Evolutionary conservation across 2,888 invertebrate genomes (phyloP).

Genomic region (Noctua comes): DNA sequence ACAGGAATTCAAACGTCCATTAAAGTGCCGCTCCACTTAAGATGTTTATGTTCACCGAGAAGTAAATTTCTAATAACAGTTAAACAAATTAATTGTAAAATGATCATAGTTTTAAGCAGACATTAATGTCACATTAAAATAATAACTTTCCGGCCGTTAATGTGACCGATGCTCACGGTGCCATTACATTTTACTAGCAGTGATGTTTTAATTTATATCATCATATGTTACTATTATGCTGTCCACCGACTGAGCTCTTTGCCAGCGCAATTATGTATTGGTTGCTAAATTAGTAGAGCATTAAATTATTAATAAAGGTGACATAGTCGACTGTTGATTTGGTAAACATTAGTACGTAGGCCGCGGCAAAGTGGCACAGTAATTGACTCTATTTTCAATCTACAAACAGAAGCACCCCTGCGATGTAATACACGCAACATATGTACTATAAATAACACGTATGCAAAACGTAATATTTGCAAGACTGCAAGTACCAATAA

Average conservation of each 20-base stretch:
- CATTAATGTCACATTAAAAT: slow-evolving; percentile 48
- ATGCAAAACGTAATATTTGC: slow-evolving; percentile 54
- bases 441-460: slow-evolving; percentile 28
- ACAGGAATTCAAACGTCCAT: slow-evolving; percentile 12
- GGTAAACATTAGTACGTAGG: slow-evolving; percentile 53
- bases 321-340: slow-evolving; percentile 59
- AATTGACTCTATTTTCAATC: slow-evolving; percentile 58
- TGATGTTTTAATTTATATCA: slow-evolving; percentile 67
- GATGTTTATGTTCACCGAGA: slow-evolving; percentile 12
- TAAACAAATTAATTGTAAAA: slow-evolving; percentile 36
- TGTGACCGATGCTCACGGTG: slow-evolving; percentile 49
- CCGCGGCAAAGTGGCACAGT: slow-evolving; percentile 47
- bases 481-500: slow-evolving; percentile 65
- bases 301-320: slow-evolving; percentile 65
- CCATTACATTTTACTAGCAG: slow-evolving; percentile 53
- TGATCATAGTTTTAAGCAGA: slow-evolving; percentile 39
- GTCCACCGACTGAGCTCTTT: slow-evolving; percentile 73
- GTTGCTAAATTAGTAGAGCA: slow-evolving; percentile 63
- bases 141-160: slow-evolving; percentile 48
- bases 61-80: slow-evolving; percentile 36
- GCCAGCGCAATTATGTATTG: slow-evolving; percentile 75
- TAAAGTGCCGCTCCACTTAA: slow-evolving; percentile 23
- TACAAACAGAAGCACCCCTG: slow-evolving; percentile 32
- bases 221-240: slow-evolving; percentile 64
- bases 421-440: slow-evolving; percentile 29